Percentiles rank a stretch among this genome's conserved stretches.
These are phyloP conservation scores for Icerya purchasi DNA, from an alignment of 2,888 invertebrate species.

Conservation along the genomic window DNA sequence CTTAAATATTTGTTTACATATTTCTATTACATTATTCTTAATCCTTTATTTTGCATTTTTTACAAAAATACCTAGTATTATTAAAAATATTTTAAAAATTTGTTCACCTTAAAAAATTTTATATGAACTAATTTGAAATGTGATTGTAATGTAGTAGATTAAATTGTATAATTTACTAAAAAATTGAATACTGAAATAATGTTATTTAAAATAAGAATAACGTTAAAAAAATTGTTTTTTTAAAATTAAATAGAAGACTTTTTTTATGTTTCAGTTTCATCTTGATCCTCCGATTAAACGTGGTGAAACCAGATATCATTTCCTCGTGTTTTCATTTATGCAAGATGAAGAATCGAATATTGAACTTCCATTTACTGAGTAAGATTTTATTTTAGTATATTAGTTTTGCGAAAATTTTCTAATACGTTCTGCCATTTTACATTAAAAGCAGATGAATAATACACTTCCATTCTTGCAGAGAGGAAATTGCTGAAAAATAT, in stretches of 20 bases:
- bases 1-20: no score
- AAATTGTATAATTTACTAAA: neutral
- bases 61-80: no score
- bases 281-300: conserved; percentile 98
- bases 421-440: no score
- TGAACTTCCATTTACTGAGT: conserved; percentile 80
- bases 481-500: conserved; percentile 80
- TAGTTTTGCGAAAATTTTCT: no score
- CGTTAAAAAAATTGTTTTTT: neutral
- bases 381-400: no score
- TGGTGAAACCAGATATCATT: conserved; percentile 96
- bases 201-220: neutral
- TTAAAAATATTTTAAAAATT: no score
- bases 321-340: conserved; percentile 77
- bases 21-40: no score
- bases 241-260: conserved; percentile 8
- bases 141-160: neutral
- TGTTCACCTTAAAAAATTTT: no score
- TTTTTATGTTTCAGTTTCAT: conserved; percentile 33
- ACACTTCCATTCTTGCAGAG: conserved; percentile 30
- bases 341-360: conserved; percentile 80
- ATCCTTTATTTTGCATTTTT: no score
- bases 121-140: neutral
- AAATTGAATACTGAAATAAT: neutral
- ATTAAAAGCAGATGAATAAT: neutral